Evolutionary conservation across 2,797 vertebrate genomes (phyloP).

Genomic region (Vireo griseus): DNA sequence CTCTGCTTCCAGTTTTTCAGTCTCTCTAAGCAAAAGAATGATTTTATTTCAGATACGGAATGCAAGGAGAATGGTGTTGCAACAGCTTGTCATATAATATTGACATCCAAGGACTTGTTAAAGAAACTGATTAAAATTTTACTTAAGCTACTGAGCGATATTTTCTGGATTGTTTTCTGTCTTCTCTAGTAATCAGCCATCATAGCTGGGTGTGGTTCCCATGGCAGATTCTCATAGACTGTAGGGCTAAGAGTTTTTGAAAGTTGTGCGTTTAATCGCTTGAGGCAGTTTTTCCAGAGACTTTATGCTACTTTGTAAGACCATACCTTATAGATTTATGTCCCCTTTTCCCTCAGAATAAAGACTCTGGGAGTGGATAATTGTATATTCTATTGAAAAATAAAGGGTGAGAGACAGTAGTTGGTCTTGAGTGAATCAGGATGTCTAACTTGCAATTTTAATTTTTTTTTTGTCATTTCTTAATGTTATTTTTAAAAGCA

Average conservation of each 20-base stretch:
- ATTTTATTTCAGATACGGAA: neutral
- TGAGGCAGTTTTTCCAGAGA: neutral
- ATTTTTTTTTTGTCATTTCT: neutral
- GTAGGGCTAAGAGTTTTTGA: neutral
- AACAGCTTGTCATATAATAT: neutral
- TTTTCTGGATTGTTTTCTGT: neutral
- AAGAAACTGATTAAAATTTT: neutral
- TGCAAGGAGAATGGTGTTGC: neutral
- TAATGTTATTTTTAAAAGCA: neutral
- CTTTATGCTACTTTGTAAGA: neutral
- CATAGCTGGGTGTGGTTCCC: neutral
- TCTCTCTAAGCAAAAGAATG: neutral
- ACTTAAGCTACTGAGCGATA: neutral
- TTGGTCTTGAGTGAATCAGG: neutral
- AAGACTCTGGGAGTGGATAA: neutral
- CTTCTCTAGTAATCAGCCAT: neutral
- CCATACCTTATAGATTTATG: neutral
- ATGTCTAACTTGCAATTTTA: neutral
- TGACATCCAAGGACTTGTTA: neutral
- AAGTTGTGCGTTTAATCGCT: neutral
- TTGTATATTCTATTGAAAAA: neutral
- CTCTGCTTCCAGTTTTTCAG: neutral
- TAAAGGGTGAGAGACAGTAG: neutral
- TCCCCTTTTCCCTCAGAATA: neutral
- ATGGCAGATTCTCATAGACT: neutral